These are phyloP conservation scores for Mesorhabditis belari DNA, from an alignment of 2,888 invertebrate species.

Conservation along the genomic window DNA sequence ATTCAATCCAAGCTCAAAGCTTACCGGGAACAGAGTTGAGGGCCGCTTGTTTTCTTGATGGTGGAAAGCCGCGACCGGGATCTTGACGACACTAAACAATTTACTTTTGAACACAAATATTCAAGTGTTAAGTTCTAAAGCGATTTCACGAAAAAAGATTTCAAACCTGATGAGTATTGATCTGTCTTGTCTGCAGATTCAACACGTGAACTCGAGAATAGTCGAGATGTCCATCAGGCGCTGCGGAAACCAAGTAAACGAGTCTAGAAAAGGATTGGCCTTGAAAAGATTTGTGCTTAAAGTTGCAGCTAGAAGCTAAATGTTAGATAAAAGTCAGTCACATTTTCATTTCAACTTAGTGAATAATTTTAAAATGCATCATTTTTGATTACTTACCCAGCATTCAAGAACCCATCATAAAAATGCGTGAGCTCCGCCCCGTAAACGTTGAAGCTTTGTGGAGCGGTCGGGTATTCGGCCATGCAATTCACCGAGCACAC, in stretches of 20 bases:
- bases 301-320: too few species aligned
- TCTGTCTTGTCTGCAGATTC: conserved; percentile 26
- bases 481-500: conserved; percentile 16
- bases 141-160: not conserved
- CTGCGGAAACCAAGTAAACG: conserved; percentile 45
- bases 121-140: too few species aligned
- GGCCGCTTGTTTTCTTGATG: conserved; percentile 46
- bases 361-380: not conserved
- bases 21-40: conserved; percentile 41
- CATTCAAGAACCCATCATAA: conserved; percentile 49
- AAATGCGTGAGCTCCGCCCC: conserved; percentile 49
- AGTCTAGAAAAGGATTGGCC: conserved; percentile 33
- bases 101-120: too few species aligned
- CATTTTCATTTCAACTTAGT: too few species aligned
- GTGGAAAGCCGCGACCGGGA: conserved; percentile 43
- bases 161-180: conserved; percentile 36
- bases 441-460: conserved; percentile 36
- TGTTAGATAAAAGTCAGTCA: too few species aligned
- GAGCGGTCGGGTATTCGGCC: conserved; percentile 29
- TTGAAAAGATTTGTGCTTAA: too few species aligned
- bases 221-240: conserved; percentile 49
- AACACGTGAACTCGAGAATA: conserved; percentile 45
- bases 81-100: conserved; percentile 3
- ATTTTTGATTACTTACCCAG: conserved; percentile 20
- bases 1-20: conserved; percentile 1